Evolutionary conservation across 2,888 invertebrate species (phyloP).

Genomic region (Alloscopus bannaensis): DNA sequence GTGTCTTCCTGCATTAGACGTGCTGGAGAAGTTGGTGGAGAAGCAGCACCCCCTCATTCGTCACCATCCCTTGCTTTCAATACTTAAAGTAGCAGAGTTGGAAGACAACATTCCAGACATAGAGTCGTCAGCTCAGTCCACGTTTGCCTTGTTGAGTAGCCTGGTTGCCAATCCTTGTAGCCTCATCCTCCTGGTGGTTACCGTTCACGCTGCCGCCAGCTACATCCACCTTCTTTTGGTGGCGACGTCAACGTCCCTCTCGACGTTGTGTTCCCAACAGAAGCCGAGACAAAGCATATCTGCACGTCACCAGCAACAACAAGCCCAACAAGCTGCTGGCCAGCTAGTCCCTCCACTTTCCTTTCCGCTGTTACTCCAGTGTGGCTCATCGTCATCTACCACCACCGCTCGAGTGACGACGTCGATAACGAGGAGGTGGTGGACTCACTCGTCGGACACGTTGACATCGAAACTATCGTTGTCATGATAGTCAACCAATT

Average conservation of each 20-base stretch:
- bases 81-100: slow-evolving; percentile 94
- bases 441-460: slow-evolving; percentile 7
- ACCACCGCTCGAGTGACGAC: slow-evolving; percentile 5
- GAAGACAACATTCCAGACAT: slow-evolving; percentile 85
- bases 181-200: slow-evolving; percentile 53
- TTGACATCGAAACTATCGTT: slow-evolving; percentile 15
- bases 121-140: slow-evolving; percentile 76
- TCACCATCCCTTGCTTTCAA: slow-evolving; percentile 90
- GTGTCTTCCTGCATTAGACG: slow-evolving; percentile 87
- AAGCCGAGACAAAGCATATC: slow-evolving; percentile 4
- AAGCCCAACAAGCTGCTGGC: slow-evolving; percentile 53
- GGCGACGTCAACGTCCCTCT: slow-evolving; percentile 38
- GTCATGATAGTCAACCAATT: slow-evolving; percentile 55
- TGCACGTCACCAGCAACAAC: slow-evolving; percentile 5
- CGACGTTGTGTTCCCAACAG: slow-evolving; percentile 20
- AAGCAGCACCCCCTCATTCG: slow-evolving; percentile 89
- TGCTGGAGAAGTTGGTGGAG: slow-evolving; percentile 89
- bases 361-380: slow-evolving; percentile 16
- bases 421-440: slow-evolving; percentile 6
- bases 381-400: slow-evolving; percentile 8
- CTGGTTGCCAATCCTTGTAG: slow-evolving; percentile 57
- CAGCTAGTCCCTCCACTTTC: slow-evolving; percentile 48
- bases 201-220: slow-evolving; percentile 47
- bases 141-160: slow-evolving; percentile 65
- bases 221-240: slow-evolving; percentile 53